Evolutionary conservation across 2,888 invertebrate species (phyloP).

Genomic region (Epistrophe grossulariae): DNA sequence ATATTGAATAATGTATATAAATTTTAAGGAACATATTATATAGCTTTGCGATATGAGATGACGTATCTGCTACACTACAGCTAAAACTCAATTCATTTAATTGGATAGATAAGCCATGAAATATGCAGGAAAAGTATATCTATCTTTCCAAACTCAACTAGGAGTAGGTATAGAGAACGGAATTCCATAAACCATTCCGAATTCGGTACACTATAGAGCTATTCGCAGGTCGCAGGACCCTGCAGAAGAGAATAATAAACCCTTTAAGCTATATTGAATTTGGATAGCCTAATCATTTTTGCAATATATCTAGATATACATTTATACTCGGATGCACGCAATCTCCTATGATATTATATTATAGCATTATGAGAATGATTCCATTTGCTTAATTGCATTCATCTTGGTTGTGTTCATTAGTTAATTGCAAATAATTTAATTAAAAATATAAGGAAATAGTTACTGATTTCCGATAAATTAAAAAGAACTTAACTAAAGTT

Average conservation of each 20-base stretch:
- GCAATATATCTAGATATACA: too few relatives aligned
- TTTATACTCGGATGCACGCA: not conserved
- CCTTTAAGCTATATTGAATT: conserved; percentile 19
- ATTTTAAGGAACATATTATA: conserved; percentile 12
- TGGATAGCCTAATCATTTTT: conserved; percentile 15
- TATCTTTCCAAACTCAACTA: not conserved
- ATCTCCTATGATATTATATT: conserved; percentile 4
- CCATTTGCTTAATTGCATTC: conserved; percentile 28
- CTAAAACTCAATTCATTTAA: conserved; percentile 25
- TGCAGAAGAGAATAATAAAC: conserved; percentile 17
- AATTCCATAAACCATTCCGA: conserved; percentile 15
- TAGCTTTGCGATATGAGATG: not conserved
- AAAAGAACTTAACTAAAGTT: not conserved
- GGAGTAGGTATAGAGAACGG: not conserved
- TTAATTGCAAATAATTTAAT: conserved; percentile 10
- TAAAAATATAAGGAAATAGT: not conserved
- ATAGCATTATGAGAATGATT: not conserved
- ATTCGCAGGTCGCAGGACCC: not conserved
- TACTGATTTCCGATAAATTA: not conserved
- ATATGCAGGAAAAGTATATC: not conserved
- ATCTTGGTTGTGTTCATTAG: conserved; percentile 1
- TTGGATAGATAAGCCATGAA: conserved; percentile 22
- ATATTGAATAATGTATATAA: not conserved
- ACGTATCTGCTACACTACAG: not conserved
- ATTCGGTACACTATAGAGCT: not conserved